Evolutionary conservation across 2,113 vertebrate species (phyloP), one percentile per base, ranked within the genome.

Genomic region (Canis aureus): DNA sequence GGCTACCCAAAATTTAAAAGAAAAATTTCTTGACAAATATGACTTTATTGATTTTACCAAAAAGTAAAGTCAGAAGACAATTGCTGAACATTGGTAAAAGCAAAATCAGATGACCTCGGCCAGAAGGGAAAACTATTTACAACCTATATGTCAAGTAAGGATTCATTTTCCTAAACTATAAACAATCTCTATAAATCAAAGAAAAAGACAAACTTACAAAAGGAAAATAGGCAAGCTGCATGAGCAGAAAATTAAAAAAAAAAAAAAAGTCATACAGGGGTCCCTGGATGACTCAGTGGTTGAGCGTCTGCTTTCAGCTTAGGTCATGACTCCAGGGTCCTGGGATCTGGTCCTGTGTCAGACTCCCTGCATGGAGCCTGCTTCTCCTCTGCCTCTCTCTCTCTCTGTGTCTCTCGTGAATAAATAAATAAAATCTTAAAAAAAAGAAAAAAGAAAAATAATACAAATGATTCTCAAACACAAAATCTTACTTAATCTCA

Each of bases 171-270:
- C 59, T 74, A 90, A 59, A 67, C 49, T 86, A 73, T 86, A 73
- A 95, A 85, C 2, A 74, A 35, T 16, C 29, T 25, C 64, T 80
- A 67, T 43, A 81, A 95, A 86, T 67, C 53, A 89, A 95, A 64
- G 71, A 59, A 73, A 89, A 90, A 69, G 53, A 22, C 15, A n/a
- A 81, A 60, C 10, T 69, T 57, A 51, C 19, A 80, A 8, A 38
- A 79, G 51, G 49, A 86, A 84, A 81, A 49, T 5, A 84, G 15
- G 85, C 1, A 35, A 78, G 53, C 53, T 51, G 12, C 27, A 76
- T 55, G 22, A 66, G 69, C 11, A 57, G 15, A 55, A 92, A 84
- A 27, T 78, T 95, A 32, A 64, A 94, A 71, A 13, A 10, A 82
- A 64, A 64, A 11, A 43, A 43, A 43, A 43, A 43, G 43, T 43